Base-by-base conservation (phyloP, 1,140 invertebrate genomes). In the Lepidotrigona ventralis region DNA sequence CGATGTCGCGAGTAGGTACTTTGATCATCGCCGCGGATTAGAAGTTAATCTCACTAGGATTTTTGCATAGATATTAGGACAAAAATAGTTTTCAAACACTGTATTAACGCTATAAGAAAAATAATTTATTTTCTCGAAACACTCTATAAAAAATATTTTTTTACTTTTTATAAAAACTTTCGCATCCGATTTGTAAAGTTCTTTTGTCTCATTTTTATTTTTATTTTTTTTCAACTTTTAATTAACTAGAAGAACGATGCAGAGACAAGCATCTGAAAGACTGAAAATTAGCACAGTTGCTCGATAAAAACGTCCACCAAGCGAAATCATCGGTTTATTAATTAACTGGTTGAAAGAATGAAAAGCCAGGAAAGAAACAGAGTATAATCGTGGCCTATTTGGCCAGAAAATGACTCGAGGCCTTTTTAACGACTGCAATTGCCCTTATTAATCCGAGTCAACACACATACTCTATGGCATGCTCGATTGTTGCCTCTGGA, bases 361-460 rank as follows among this genome's bases (percentile, higher is more conserved):
- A 9, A 53, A n/a, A n/a, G n/a, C 63, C 80, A 73, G n/a, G 33
- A 26, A 33, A 53, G 54, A 17, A 54, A 17, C 66, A 33, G 53
- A 66, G 26, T 19, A n/a, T 73, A 73, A 53, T 56, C 71, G 71
- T 56, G 46, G 46, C 15, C 60, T n/a, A 26, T 54, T n/a, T 21
- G 21, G 15, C 46, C 23, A 76, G 63, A 69, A 64, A 82, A 69
- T n/a, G n/a, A 68, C 80, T n/a, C 17, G 19, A 77, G 33, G 23
- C 51, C 29, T n/a, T 46, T 68, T 58, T 29, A 71, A 83, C 75
- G 68, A 79, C 26, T 60, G n/a, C 68, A 83, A 83, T 77, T 83
- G 81, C 33, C 56, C 64, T 83, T 79, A 83, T 83, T 83, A 78
- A 79, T 54, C n/a, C 56, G 81, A 83, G 81, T 46, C 68, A 21